Base-by-base conservation (phyloP, 2,888 invertebrate species). In the Watsonalla cultraria region DNA sequence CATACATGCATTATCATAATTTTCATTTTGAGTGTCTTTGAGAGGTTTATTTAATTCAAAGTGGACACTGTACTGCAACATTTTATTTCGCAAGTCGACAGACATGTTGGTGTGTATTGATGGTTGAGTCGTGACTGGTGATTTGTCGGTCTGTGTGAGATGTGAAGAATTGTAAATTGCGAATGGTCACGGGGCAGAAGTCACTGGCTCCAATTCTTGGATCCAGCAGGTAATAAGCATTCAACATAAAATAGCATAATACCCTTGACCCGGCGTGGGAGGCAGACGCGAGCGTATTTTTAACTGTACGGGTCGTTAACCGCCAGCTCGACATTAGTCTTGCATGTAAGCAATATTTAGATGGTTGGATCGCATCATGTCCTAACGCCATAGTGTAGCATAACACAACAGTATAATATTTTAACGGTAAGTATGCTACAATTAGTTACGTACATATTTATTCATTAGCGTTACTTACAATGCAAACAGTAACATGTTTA, bases 261-360 rank as follows among this genome's bases (percentile, higher is more conserved):
- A 78, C 75, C 83, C 85, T 84, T 86, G 82, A 84, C 83, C 84
- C 71, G 79, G 68, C 78, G 83, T 84, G 80, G 83, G 82, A 82
- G 76, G 76, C 72, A 78, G 70, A 66, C 64, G 70, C 71, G 62
- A 68, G 72, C 58, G 71, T 84, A 84, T 83, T 83, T 85, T 84
- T 83, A 83, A 81, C 76, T 63, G 65, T 58, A 55, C 66, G 63
- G 79, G 82, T 87, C 86, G 77, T 76, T 78, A 76, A 77, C 84
- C 86, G 78, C 66, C 64, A 67, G 60, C 63, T 58, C 66, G 64
- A 58, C 64, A 70, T 69, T 68, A 64, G 63, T 70, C 67, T 68
- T 69, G 72, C 68, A 71, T 72, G 70, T 68, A 72, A 70, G 61
- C 65, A 68, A 60, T 65, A 59, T 65, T 56, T 62, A 62, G 59